Evolutionary conservation across 2,797 vertebrate genomes (phyloP), one percentile per base, ranked within the genome.

Genomic region (Chaunax sp.): DNA sequence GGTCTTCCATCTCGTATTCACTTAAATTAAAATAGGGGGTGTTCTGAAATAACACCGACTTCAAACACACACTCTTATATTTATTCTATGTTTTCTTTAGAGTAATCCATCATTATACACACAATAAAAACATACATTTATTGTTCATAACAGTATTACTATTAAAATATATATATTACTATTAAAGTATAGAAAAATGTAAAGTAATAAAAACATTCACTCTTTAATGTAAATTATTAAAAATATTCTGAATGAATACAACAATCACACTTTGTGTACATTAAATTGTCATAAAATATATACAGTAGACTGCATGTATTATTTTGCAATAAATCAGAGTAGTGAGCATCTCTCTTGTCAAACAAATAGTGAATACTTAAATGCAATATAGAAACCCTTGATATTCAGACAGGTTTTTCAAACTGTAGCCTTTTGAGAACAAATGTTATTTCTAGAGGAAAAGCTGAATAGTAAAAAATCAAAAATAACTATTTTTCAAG

Each of bases 281-380:
- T 41, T 53, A 5, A 56, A 43, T 19, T 55, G 10, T 55, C 1
- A 35, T 6, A 64, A 55, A 33, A 40, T 8, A 37, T 15, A 19
- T 0, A 43, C 16, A 23, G 1, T 22, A 33, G 5, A 37, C 47
- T 20, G n/a, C 1, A 35, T 19, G 13, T 33, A 16, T 51, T 1
- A 33, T 55, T 77, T 47, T 49, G 11, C 63, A 11, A 5, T 28
- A 14, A 41, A 25, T 38, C n/a, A 25, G 28, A 16, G 13, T 43
- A 25, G 14, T 50, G 19, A 45, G 14, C 15, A 5, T 40, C 15
- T 56, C 1, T 57, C 14, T 35, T 56, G n/a, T 1, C 22, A 66
- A 46, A 46, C 0, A 54, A 57, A 53, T 13, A n/a, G 3, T 6
- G 0, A 19, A 50, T 38, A 16, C 19, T 5, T 6, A 8, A 16